These are phyloP conservation scores for Minunthozetes semirufus DNA, from an alignment of 2,888 invertebrate species.

Conservation along the genomic window DNA sequence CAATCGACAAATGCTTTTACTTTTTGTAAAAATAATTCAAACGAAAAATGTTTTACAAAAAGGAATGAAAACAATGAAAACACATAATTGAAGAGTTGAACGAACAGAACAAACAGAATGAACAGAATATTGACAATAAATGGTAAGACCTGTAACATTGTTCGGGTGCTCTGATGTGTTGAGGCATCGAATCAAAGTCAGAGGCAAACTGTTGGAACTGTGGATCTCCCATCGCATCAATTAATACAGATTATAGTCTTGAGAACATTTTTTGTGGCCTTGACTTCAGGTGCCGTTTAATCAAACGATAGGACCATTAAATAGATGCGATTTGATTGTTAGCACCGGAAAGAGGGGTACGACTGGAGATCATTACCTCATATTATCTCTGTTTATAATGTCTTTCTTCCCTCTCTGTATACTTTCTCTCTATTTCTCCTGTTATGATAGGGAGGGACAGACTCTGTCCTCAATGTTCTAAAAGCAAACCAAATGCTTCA, in stretches of 20 bases:
- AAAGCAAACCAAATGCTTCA: neutral
- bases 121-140: neutral
- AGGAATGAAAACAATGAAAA: neutral
- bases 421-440: constrained; percentile 7
- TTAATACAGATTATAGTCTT: neutral
- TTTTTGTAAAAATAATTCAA: neutral
- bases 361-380: neutral
- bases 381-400: neutral
- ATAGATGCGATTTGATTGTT: constrained; percentile 5
- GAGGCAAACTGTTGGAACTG: constrained; percentile 25
- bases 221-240: constrained; percentile 22
- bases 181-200: constrained; percentile 10
- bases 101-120: too few species aligned
- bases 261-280: constrained; percentile 1
- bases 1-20: neutral
- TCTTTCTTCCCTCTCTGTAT: neutral
- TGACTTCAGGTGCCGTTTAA: constrained; percentile 13
- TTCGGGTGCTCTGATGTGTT: constrained; percentile 24
- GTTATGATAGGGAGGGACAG: constrained; percentile 11
- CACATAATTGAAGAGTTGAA: neutral
- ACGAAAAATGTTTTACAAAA: neutral
- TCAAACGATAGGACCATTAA: constrained; percentile 25
- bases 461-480: constrained; percentile 12
- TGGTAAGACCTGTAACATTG: constrained; percentile 25
- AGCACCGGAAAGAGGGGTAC: constrained; percentile 29